Base-by-base conservation (phyloP, 2,113 vertebrate genomes). In the Phycodurus eques region DNA sequence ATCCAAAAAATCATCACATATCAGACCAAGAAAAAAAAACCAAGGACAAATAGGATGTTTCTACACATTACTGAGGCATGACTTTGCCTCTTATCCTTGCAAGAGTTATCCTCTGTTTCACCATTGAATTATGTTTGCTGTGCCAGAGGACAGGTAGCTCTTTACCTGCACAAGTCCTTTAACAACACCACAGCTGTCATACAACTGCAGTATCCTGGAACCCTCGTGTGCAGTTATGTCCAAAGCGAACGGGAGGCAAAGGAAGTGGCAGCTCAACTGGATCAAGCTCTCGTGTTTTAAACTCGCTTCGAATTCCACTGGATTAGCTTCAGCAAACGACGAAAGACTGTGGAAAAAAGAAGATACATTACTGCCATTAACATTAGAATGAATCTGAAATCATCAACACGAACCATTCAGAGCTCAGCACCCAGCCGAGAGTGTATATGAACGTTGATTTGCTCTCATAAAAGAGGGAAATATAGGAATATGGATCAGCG, bases 191-290 rank as follows among this genome's bases (percentile, higher is more conserved):
- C 89, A 88, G 46, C 85, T 86, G 75, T 90, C 86, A 69, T 93
- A 94, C 15, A 81, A 35, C 69, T 87, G 83, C 43, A 93, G 80
- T 61, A 93, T 75, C 0, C 68, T 11, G 57, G 74, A 77, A 82
- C 72, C 66, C 69, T 83, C 88, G 79, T 42, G 76, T 14, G 85
- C 44, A 31, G 90, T 87, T 64, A 93, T 72, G 61, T 92, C 90
- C 84, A 93, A 67, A 67, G 91, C 88, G 3, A 93, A 93, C 0
- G 92, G 93, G 73, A 94, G 90, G 80, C 92, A 92, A 68, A 94
- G 79, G 74, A 94, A 74, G 68, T 86, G 88, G 89, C 92, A 94
- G 89, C 90, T 91, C 81, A 92, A 79, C 71, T 85, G 27, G 2
- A 88, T 82, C 62, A 94, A 73, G 61, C 79, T 89, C 84, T 74